Conservation (phyloP, 2,797 vertebrate species). For the Gallinago nigripennis region DNA sequence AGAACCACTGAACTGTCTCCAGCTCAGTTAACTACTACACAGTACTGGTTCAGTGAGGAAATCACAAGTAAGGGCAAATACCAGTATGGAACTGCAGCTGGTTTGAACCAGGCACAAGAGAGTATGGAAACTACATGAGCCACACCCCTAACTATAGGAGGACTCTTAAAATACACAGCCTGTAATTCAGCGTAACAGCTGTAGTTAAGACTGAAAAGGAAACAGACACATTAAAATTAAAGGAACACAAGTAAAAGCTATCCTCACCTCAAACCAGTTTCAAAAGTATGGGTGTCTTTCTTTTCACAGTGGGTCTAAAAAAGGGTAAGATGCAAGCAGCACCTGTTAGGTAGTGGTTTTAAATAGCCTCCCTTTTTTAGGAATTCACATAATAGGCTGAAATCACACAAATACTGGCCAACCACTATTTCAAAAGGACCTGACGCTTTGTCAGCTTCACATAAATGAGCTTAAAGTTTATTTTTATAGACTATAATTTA, state of each 20-base stretch:
- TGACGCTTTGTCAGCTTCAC: background rate
- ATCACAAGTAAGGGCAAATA: background rate
- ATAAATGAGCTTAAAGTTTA: background rate
- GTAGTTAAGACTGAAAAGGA: background rate
- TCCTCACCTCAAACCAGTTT: background rate
- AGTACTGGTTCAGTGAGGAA: background rate
- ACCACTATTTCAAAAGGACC: background rate
- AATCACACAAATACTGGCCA: background rate
- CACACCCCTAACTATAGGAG: background rate
- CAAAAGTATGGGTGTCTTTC: background rate
- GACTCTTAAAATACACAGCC: constrained; percentile 23
- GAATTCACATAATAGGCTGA: background rate
- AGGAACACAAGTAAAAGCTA: constrained; percentile 19
- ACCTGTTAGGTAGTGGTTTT: background rate
- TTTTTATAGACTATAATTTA: constrained; percentile 2
- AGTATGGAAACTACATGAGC: background rate
- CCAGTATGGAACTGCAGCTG: background rate
- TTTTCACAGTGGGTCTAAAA: background rate
- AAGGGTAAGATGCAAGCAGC: background rate
- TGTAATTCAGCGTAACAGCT: background rate
- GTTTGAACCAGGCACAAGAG: background rate
- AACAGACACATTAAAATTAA: constrained; percentile 1
- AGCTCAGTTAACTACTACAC: background rate
- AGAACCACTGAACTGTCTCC: background rate
- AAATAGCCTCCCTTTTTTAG: background rate